Percentiles rank a stretch among this genome's conserved stretches.
phyloP scores from a whole-genome alignment of 2,797 vertebrate genomes.

The Acanthurus tractus region DNA sequence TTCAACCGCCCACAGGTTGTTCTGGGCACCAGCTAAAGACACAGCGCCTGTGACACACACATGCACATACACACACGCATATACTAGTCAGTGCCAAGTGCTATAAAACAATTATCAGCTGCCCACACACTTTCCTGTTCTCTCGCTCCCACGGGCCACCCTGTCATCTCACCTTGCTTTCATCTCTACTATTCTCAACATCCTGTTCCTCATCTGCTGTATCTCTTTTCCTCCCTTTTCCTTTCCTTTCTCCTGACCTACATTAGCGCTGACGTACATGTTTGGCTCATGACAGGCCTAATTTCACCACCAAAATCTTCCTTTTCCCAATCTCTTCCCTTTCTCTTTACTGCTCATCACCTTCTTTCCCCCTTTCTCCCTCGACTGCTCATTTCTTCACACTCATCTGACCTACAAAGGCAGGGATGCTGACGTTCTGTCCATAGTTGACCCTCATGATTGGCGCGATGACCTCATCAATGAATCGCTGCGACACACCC shows the following conservation, averaged over 20 bases:
- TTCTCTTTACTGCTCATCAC: constrained; percentile 3
- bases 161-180: constrained; percentile 59
- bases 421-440: constrained; percentile 94
- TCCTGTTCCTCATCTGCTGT: constrained; percentile 24
- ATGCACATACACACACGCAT: constrained; percentile 30
- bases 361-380: background rate
- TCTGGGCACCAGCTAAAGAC: constrained; percentile 93
- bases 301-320: background rate
- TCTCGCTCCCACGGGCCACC: constrained; percentile 50
- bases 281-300: constrained; percentile 5
- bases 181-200: constrained; percentile 49
- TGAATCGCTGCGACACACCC: constrained; percentile 95
- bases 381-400: constrained; percentile 5
- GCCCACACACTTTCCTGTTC: constrained; percentile 63
- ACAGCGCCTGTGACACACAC: constrained; percentile 90
- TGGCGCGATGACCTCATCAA: constrained; percentile 94
- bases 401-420: constrained; percentile 92
- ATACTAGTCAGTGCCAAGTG: constrained; percentile 49
- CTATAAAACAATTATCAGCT: constrained; percentile 70
- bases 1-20: constrained; percentile 96
- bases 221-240: constrained; percentile 1
- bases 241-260: constrained; percentile 41
- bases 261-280: constrained; percentile 14
- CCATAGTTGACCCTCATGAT: constrained; percentile 95
- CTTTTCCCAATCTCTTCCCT: background rate